These are phyloP conservation scores for Heliconius cydno DNA, from an alignment of 2,888 invertebrate genomes.

Conservation along the genomic window DNA sequence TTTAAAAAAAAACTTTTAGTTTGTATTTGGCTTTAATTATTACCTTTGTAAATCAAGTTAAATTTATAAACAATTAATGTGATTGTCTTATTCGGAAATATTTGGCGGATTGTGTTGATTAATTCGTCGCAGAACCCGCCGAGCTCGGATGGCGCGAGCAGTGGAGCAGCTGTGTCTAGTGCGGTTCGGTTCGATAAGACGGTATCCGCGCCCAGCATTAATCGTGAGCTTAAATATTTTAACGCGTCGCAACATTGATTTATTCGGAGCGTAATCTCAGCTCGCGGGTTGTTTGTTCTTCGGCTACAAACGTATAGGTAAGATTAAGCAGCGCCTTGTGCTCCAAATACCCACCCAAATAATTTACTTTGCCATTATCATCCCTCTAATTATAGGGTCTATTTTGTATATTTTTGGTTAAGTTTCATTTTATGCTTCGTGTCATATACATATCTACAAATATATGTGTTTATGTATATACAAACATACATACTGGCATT, in stretches of 20 bases:
- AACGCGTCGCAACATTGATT: slow-evolving; percentile 83
- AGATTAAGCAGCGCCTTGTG: slow-evolving; percentile 73
- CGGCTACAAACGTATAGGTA: slow-evolving; percentile 79
- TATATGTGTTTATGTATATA: background rate
- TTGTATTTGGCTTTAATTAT: background rate
- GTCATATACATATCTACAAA: slow-evolving; percentile 4
- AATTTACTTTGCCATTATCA: slow-evolving; percentile 58
- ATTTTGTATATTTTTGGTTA: slow-evolving; percentile 52
- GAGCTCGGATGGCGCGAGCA: slow-evolving; percentile 57
- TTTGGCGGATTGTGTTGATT: slow-evolving; percentile 54
- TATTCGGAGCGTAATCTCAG: slow-evolving; percentile 80
- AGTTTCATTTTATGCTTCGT: slow-evolving; percentile 15
- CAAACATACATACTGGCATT: background rate
- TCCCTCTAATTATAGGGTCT: slow-evolving; percentile 62
- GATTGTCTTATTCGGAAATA: slow-evolving; percentile 48
- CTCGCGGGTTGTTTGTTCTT: slow-evolving; percentile 81
- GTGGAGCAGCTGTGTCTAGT: slow-evolving; percentile 66
- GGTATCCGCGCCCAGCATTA: slow-evolving; percentile 73
- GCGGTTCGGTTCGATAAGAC: slow-evolving; percentile 68
- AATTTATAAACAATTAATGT: slow-evolving; percentile 10
- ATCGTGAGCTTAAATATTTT: slow-evolving; percentile 83
- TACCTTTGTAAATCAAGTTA: background rate
- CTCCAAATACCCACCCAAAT: slow-evolving; percentile 57
- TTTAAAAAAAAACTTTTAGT: background rate
- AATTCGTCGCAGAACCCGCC: slow-evolving; percentile 46